Base-by-base conservation (phyloP, 2,797 vertebrate genomes). In the Pangasius macronema region DNA sequence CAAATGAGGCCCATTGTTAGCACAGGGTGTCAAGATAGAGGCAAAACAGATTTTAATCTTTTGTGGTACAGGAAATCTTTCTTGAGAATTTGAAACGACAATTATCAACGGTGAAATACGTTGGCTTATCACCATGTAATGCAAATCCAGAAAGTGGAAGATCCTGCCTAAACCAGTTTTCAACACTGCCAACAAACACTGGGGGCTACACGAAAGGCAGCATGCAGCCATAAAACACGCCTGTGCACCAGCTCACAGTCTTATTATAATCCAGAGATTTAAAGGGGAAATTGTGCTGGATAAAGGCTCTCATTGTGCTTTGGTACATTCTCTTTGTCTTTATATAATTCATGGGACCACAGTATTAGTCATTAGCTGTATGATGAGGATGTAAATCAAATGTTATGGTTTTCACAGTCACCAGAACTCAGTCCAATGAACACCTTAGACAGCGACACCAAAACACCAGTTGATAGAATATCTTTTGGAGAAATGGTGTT, bases 141-240 rank as follows among this genome's bases (percentile, higher is more conserved):
- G 84, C 87, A 90, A 83, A 87, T 88, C 16, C 36, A 39, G 55
- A 33, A 77, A 79, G 73, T 70, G 30, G 49, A 70, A 14, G 46
- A 73, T 36, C 63, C 87, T 89, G 79, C 80, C n/a, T 33, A 72
- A 86, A 91, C 89, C 86, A 83, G 90, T 91, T 91, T 86, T 89
- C 33, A 33, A 59, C 76, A 87, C 42, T 73, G 36, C 77, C 24
- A 85, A 87, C 84, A 88, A 75, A 89, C 51, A 59, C 24, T 84
- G 46, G 30, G 8, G 14, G 36, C 39, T 70, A 55, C 16, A 86
- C 36, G 22, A 75, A 39, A 68, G 39, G 36, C 30, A 59, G 36
- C 49, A 77, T n/a, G 42, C 49, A 77, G 39, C 57, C 63, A 79
- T 55, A 70, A 20, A 76, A 79, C 51, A 67, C 8, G 3, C 36